Conservation (phyloP, 2,888 invertebrate species). For the Xanthorhoe spadicearia region DNA sequence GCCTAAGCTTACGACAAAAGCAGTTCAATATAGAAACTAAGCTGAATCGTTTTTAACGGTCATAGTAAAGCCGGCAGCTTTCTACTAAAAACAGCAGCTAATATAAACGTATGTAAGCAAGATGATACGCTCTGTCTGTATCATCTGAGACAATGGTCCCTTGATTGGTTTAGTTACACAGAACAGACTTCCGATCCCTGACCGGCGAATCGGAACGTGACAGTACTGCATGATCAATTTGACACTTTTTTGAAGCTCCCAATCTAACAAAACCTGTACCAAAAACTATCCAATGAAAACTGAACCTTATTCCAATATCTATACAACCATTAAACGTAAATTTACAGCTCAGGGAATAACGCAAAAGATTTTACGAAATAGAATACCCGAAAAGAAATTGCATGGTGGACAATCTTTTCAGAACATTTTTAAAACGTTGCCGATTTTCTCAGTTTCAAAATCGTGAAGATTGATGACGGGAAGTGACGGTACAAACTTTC, state of each 20-base stretch:
- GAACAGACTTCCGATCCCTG: conserved; percentile 69
- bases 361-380: conserved; percentile 28
- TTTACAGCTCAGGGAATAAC: not conserved
- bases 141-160: conserved; percentile 71
- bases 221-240: conserved; percentile 65
- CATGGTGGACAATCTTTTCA: conserved; percentile 44
- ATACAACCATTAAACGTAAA: conserved; percentile 10
- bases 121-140: conserved; percentile 55
- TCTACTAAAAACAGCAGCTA: conserved; percentile 6
- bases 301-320: conserved; percentile 17
- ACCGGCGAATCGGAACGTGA: conserved; percentile 65
- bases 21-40: too few species aligned
- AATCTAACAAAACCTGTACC: conserved; percentile 37
- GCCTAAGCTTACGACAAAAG: too few species aligned
- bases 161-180: conserved; percentile 81
- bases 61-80: too few species aligned
- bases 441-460: conserved; percentile 34
- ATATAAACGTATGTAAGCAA: conserved; percentile 46
- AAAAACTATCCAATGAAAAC: conserved; percentile 24
- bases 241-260: conserved; percentile 63
- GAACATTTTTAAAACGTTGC: conserved; percentile 37
- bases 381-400: conserved; percentile 45
- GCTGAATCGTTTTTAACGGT: too few species aligned
- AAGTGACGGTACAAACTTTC: conserved; percentile 42
- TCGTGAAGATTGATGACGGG: conserved; percentile 34